phyloP scores from a whole-genome alignment of 2,797 vertebrate species.

The Hoplostethus atlanticus region DNA sequence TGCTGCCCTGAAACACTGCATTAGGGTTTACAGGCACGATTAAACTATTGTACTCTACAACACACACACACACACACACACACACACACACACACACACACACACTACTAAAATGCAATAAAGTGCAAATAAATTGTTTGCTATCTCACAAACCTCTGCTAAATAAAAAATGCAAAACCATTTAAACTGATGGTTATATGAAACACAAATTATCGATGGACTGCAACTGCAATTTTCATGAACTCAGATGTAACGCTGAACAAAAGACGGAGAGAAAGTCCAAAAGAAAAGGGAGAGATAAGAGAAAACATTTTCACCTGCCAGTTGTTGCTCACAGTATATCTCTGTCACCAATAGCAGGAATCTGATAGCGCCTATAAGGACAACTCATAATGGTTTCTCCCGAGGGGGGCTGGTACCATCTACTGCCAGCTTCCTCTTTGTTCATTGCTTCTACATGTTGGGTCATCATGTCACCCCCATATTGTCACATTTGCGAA shows the following conservation, averaged over 20 bases:
- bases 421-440: slow-evolving; percentile 59
- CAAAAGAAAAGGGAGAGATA: slow-evolving; percentile 13
- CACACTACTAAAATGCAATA: slow-evolving; percentile 43
- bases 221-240: slow-evolving; percentile 16
- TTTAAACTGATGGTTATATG: slow-evolving; percentile 40
- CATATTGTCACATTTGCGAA: slow-evolving; percentile 24
- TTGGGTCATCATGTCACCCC: slow-evolving; percentile 50
- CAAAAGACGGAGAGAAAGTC: slow-evolving; percentile 23
- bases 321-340: slow-evolving; percentile 28
- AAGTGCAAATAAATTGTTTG: slow-evolving; percentile 32
- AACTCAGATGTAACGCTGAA: neutral
- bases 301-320: slow-evolving; percentile 14
- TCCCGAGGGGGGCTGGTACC: slow-evolving; percentile 48
- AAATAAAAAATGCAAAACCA: slow-evolving; percentile 37
- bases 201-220: slow-evolving; percentile 22
- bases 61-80: neutral
- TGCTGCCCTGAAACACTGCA: slow-evolving; percentile 71
- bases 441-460: slow-evolving; percentile 48
- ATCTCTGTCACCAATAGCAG: slow-evolving; percentile 26
- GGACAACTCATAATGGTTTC: slow-evolving; percentile 53
- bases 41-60: slow-evolving; percentile 77
- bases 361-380: slow-evolving; percentile 40
- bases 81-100: slow-evolving; percentile 20
- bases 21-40: slow-evolving; percentile 76
- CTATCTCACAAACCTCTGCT: slow-evolving; percentile 36